Conservation (phyloP, 2,797 vertebrate genomes). For the Acanthornis magna region DNA sequence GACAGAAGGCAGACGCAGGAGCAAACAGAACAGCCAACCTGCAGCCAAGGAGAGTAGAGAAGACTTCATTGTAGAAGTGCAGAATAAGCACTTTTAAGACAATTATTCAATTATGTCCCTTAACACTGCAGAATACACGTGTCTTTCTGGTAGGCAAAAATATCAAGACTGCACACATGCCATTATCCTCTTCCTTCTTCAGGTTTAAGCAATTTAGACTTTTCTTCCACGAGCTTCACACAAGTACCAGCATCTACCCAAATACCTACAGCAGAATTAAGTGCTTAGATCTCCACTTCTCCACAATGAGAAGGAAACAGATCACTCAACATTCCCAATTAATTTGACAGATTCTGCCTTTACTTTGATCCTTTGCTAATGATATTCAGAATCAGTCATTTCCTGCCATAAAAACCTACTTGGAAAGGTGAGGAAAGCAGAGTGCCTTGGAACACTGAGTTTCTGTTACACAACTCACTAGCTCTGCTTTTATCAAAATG, state of each 20-base stretch:
- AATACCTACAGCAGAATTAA: not conserved
- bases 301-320: not conserved
- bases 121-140: not conserved
- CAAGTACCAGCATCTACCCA: not conserved
- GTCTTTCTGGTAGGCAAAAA: not conserved
- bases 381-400: not conserved
- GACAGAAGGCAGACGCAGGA: slow-evolving; percentile 75
- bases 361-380: not conserved
- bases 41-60: not conserved
- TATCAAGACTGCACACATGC: not conserved
- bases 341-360: not conserved
- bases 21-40: slow-evolving; percentile 86
- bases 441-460: not conserved
- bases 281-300: not conserved
- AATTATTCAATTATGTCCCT: not conserved
- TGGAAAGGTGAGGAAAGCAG: not conserved
- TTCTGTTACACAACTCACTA: not conserved
- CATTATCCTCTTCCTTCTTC: not conserved
- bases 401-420: not conserved
- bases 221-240: not conserved
- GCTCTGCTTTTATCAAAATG: not conserved
- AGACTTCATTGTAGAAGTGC: not conserved
- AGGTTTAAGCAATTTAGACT: not conserved
- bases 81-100: not conserved
- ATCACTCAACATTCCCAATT: not conserved